Percentiles rank a stretch among this genome's conserved stretches.
Conservation (phyloP, 30 jellyfish, hydroid and myxozoan genomes). For the Hydra vulgaris region DNA sequence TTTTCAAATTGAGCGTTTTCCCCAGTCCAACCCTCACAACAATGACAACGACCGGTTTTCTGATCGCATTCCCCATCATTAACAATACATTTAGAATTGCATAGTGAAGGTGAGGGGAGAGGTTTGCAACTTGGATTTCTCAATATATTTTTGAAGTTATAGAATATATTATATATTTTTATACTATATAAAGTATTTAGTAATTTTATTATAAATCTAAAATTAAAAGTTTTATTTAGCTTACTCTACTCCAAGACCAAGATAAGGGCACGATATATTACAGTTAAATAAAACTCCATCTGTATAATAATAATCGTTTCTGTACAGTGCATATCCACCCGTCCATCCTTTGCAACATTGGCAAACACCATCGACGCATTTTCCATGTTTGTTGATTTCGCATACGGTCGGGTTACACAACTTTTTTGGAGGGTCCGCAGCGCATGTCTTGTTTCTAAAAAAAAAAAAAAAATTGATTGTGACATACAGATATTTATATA, state of each 20-base stretch:
- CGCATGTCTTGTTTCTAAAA: too few relatives aligned
- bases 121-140: constrained; percentile 10
- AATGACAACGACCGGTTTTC: constrained; percentile 24
- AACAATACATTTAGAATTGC: constrained; percentile 14
- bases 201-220: too few relatives aligned
- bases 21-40: constrained; percentile 31
- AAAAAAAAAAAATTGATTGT: too few relatives aligned
- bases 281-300: background rate
- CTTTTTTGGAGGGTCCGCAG: too few relatives aligned
- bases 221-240: background rate
- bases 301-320: background rate
- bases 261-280: background rate
- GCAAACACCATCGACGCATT: background rate
- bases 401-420: background rate
- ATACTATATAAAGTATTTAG: too few relatives aligned
- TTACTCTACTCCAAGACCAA: constrained; percentile 2
- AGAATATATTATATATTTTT: too few relatives aligned
- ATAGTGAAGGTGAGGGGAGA: background rate
- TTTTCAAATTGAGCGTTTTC: constrained; percentile 5
- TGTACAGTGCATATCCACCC: background rate
- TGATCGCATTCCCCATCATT: constrained; percentile 14
- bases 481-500: too few relatives aligned
- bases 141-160: too few relatives aligned
- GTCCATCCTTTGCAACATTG: constrained; percentile 6
- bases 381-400: background rate